Percentiles rank a stretch among this genome's conserved stretches.
Conservation (phyloP, 2,888 invertebrate genomes). For the Blera fallax region DNA sequence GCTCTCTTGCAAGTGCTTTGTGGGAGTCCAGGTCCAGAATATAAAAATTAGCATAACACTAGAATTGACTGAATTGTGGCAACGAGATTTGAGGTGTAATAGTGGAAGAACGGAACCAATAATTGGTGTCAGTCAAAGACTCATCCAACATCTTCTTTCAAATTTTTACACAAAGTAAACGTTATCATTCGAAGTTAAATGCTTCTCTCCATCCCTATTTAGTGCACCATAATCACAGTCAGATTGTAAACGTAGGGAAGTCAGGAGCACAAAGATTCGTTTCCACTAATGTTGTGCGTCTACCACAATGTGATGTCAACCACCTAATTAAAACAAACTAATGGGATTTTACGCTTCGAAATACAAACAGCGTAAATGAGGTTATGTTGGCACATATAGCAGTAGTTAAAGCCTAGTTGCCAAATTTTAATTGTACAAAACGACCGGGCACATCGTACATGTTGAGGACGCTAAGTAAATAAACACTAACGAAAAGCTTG, state of each 20-base stretch:
- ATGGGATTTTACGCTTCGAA: constrained; percentile 54
- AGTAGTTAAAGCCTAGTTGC: constrained; percentile 11
- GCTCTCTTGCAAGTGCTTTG: too few species aligned
- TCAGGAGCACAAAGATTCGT: constrained; percentile 38
- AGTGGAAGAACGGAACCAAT: too few species aligned
- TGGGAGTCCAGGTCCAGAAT: too few species aligned
- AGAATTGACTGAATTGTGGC: too few species aligned
- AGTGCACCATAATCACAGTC: background rate
- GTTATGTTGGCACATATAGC: constrained; percentile 20
- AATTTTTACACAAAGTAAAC: too few species aligned
- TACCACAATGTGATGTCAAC: constrained; percentile 56
- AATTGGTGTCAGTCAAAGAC: too few species aligned
- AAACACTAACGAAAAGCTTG: constrained; percentile 8
- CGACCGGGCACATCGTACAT: constrained; percentile 8
- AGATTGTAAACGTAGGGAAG: background rate
- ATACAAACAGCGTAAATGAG: constrained; percentile 41
- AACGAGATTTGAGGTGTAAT: too few species aligned
- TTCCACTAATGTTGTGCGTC: constrained; percentile 34
- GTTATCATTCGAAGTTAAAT: too few species aligned
- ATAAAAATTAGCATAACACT: too few species aligned
- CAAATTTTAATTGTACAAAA: constrained; percentile 51
- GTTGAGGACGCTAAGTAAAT: constrained; percentile 34
- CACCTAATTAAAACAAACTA: constrained; percentile 61
- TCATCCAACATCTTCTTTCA: too few species aligned
- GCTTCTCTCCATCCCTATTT: too few species aligned